These are phyloP conservation scores for Acipenser transmontanus DNA, from an alignment of 2,797 vertebrate species.

Conservation along the genomic window DNA sequence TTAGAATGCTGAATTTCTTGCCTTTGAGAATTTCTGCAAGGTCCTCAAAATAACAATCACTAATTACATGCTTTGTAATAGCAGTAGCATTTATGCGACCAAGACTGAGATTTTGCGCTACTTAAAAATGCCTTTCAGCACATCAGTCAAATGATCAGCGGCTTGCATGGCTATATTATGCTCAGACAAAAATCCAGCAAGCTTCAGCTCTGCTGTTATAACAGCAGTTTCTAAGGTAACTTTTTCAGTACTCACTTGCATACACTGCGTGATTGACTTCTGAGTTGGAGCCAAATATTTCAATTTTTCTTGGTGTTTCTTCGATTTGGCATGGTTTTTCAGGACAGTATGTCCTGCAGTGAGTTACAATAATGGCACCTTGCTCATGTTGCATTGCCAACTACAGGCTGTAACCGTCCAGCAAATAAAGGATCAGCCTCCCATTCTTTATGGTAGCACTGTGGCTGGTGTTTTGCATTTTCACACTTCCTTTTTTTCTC, in stretches of 20 bases:
- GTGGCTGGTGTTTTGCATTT: too few relatives aligned
- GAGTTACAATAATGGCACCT: constrained; percentile 13
- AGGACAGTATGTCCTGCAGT: constrained; percentile 12
- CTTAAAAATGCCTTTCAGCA: constrained; percentile 10
- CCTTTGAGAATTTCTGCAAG: constrained; percentile 14
- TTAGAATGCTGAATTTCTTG: constrained; percentile 3
- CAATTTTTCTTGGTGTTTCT: constrained; percentile 14
- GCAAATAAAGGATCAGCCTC: not conserved
- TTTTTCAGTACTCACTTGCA: constrained; percentile 8
- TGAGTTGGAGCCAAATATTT: constrained; percentile 15
- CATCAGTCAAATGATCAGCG: constrained; percentile 6
- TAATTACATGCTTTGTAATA: not conserved
- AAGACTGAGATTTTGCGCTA: constrained; percentile 8
- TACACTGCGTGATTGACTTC: constrained; percentile 15
- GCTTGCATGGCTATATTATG: constrained; percentile 13
- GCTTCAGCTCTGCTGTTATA: constrained; percentile 16
- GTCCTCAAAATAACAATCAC: constrained; percentile 10
- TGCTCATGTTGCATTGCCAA: constrained; percentile 6
- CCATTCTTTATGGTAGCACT: constrained; percentile 11
- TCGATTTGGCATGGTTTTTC: constrained; percentile 15
- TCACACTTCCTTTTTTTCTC: too few relatives aligned
- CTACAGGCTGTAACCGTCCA: constrained; percentile 17
- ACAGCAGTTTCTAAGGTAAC: constrained; percentile 3
- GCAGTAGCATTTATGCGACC: constrained; percentile 6
- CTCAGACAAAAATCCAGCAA: constrained; percentile 15